phyloP scores from a whole-genome alignment of 1,140 invertebrate genomes.

The Apocrypta bakeri region DNA sequence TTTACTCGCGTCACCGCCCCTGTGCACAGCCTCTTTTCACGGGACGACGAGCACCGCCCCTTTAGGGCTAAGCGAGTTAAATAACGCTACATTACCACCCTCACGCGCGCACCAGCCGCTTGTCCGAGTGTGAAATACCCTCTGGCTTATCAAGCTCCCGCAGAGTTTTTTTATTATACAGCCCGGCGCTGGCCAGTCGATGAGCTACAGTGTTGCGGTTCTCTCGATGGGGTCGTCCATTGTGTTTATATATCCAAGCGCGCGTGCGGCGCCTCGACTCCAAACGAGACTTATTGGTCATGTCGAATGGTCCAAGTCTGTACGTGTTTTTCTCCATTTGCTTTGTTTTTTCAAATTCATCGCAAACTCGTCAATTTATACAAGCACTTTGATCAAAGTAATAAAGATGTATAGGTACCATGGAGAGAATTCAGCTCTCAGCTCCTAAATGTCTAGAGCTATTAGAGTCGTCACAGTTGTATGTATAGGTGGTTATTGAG shows the following conservation, averaged over 20 bases:
- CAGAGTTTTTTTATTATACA: conserved; percentile 64
- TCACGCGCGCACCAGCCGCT: conserved; percentile 54
- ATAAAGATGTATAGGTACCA: background rate
- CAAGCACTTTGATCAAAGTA: background rate
- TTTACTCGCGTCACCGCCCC: conserved; percentile 71
- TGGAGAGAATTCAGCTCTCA: too few relatives aligned
- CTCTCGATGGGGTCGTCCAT: background rate
- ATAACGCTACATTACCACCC: conserved; percentile 73
- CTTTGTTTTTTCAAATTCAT: too few relatives aligned
- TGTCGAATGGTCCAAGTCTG: too few relatives aligned
- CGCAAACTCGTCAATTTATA: background rate
- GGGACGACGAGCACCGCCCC: conserved; percentile 70
- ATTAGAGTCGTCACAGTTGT: background rate
- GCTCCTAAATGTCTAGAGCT: background rate
- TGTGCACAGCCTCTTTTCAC: conserved; percentile 65
- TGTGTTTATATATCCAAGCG: conserved; percentile 1
- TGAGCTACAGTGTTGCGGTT: background rate
- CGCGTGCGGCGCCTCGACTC: background rate
- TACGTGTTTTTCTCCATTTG: too few relatives aligned
- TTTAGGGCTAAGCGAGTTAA: conserved; percentile 71
- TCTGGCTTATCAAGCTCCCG: conserved; percentile 70
- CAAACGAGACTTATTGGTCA: too few relatives aligned
- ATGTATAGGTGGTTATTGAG: background rate
- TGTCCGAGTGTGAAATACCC: conserved; percentile 75
- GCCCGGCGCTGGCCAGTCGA: background rate